A percentile compares a stretch with the other conserved stretches of the same genome.
These are phyloP conservation scores for Marronus borbonicus DNA, from an alignment of 2,888 invertebrate genomes.

Conservation along the genomic window DNA sequence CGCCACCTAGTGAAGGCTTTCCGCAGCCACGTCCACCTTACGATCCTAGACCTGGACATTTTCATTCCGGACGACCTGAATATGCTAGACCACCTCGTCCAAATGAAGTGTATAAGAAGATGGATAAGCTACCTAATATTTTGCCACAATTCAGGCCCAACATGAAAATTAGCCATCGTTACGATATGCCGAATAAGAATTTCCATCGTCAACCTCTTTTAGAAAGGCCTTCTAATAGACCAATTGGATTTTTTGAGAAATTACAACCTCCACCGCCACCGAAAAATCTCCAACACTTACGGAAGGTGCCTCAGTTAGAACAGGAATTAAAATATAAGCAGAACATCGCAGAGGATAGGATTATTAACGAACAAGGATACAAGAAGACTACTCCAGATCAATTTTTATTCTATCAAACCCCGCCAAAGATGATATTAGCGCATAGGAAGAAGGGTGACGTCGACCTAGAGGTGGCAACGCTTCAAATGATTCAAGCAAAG, in stretches of 20 bases:
- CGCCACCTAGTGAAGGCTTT: constrained; percentile 67
- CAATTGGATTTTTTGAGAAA: constrained; percentile 69
- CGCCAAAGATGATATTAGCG: constrained; percentile 70
- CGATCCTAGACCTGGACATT: constrained; percentile 70
- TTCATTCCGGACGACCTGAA: constrained; percentile 68
- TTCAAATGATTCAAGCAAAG: constrained; percentile 80
- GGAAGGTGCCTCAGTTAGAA: constrained; percentile 71
- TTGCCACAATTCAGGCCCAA: constrained; percentile 82
- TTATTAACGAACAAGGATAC: constrained; percentile 57
- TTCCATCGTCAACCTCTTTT: constrained; percentile 66
- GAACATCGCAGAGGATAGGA: constrained; percentile 50
- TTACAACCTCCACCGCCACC: constrained; percentile 68
- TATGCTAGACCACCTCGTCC: constrained; percentile 68
- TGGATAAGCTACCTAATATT: constrained; percentile 76
- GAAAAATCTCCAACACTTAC: constrained; percentile 69
- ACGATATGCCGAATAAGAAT: constrained; percentile 48
- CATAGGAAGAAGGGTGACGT: constrained; percentile 69
- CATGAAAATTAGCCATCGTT: constrained; percentile 69
- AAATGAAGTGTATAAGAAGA: constrained; percentile 67
- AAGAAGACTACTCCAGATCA: constrained; percentile 59
- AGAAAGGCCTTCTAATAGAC: constrained; percentile 69
- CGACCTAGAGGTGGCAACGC: constrained; percentile 75
- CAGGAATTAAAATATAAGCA: constrained; percentile 56
- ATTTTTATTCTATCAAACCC: constrained; percentile 64
- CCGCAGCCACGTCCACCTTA: constrained; percentile 67